Evolutionary conservation across 2,888 invertebrate genomes (phyloP).

Genomic region (Aporophyla lueneburgensis): DNA sequence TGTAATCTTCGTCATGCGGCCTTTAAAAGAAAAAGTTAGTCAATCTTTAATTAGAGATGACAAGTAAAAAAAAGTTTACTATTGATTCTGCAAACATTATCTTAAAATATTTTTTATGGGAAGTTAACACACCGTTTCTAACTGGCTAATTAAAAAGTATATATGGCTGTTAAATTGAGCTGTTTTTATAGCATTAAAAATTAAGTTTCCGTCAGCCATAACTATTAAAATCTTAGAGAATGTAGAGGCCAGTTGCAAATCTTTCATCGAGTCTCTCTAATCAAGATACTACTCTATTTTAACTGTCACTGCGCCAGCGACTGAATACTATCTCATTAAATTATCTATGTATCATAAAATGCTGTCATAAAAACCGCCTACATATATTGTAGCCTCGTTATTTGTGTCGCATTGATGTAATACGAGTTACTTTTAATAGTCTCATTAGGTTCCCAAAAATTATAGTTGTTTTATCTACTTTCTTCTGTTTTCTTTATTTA

Average conservation of each 20-base stretch:
- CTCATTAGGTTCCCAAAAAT: neutral
- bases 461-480: neutral
- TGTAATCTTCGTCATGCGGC: neutral
- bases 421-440: neutral
- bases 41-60: slow-evolving; percentile 36
- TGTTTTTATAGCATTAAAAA: slow-evolving; percentile 13
- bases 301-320: slow-evolving; percentile 23
- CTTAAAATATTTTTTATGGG: slow-evolving; percentile 28
- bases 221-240: slow-evolving; percentile 23
- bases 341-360: slow-evolving; percentile 33
- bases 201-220: slow-evolving; percentile 15
- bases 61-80: neutral
- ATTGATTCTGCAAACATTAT: slow-evolving; percentile 48
- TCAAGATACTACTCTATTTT: slow-evolving; percentile 39
- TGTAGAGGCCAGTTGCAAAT: slow-evolving; percentile 35
- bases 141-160: slow-evolving; percentile 38
- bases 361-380: slow-evolving; percentile 11
- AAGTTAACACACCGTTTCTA: slow-evolving; percentile 37
- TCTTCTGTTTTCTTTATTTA: neutral
- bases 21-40: slow-evolving; percentile 25
- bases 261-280: slow-evolving; percentile 37
- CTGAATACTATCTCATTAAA: slow-evolving; percentile 35
- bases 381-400: neutral
- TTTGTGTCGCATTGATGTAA: neutral
- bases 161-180: slow-evolving; percentile 24